Conservation (phyloP, 1,140 invertebrate species). For the Tetramorium alpestre region DNA sequence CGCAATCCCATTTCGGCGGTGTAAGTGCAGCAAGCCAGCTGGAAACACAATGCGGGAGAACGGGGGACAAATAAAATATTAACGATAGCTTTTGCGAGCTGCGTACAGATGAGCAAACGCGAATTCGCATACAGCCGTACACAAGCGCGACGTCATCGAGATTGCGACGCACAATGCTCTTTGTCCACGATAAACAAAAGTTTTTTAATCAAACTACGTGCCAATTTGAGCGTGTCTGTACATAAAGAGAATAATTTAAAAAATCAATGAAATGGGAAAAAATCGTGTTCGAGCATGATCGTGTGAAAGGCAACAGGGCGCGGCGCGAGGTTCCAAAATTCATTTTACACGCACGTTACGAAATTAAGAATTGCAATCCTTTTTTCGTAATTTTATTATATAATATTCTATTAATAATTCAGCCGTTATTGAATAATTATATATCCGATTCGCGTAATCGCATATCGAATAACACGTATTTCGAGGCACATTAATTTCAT, state of each 20-base stretch:
- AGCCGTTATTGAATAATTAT: slow-evolving; percentile 43
- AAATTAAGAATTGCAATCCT: neutral
- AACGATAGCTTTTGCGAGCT: slow-evolving; percentile 61
- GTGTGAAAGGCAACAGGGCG: neutral
- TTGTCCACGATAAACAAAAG: slow-evolving; percentile 24
- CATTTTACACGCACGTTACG: neutral
- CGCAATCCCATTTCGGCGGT: slow-evolving; percentile 33
- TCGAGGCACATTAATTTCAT: slow-evolving; percentile 48
- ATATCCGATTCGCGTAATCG: slow-evolving; percentile 57
- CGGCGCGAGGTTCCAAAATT: neutral
- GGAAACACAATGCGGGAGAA: slow-evolving; percentile 65
- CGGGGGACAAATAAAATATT: slow-evolving; percentile 76
- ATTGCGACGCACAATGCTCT: slow-evolving; percentile 29
- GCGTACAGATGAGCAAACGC: neutral
- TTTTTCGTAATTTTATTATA: neutral
- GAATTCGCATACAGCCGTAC: neutral
- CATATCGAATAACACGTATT: slow-evolving; percentile 55
- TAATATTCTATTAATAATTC: slow-evolving; percentile 47
- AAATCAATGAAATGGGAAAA: slow-evolving; percentile 15
- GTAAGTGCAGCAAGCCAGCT: slow-evolving; percentile 33
- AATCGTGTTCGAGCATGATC: neutral
- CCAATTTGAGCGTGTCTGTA: neutral
- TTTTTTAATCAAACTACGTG: slow-evolving; percentile 21
- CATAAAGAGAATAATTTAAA: slow-evolving; percentile 35
- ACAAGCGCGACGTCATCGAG: neutral